These are phyloP conservation scores for Limenitis arthemis DNA, from an alignment of 2,888 invertebrate genomes.

Conservation along the genomic window DNA sequence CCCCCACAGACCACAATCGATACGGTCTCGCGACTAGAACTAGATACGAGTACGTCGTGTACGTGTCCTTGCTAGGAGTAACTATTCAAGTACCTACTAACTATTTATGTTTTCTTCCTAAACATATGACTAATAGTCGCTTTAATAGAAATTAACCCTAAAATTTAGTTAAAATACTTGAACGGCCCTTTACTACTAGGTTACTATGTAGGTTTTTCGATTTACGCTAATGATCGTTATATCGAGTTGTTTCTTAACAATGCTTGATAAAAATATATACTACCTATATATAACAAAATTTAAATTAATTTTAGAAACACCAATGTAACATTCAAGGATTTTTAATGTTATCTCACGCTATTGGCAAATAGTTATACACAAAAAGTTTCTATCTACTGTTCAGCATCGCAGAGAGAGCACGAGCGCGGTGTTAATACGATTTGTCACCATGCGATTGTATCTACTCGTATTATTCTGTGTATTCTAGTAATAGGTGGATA, in stretches of 20 bases:
- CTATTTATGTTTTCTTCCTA: neutral
- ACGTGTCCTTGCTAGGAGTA: neutral
- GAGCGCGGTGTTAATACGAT: slow-evolving; percentile 6
- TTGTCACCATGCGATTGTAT: slow-evolving; percentile 8
- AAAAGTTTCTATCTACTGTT: neutral
- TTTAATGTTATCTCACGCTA: no score
- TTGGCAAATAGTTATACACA: neutral
- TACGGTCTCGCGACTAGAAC: neutral
- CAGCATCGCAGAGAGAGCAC: neutral
- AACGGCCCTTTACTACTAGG: no score
- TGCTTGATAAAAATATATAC: no score
- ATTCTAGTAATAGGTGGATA: neutral
- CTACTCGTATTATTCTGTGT: neutral
- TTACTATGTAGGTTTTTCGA: no score
- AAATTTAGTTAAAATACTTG: no score
- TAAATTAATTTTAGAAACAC: no score
- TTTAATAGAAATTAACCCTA: neutral
- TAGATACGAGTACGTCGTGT: neutral
- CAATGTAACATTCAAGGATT: neutral
- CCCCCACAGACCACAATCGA: slow-evolving; percentile 12
- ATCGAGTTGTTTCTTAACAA: no score
- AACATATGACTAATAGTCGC: no score
- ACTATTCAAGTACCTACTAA: neutral
- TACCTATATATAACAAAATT: no score
- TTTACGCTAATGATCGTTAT: no score